Base-by-base conservation (phyloP, 2,888 invertebrate genomes). In the Nebria brevicollis region DNA sequence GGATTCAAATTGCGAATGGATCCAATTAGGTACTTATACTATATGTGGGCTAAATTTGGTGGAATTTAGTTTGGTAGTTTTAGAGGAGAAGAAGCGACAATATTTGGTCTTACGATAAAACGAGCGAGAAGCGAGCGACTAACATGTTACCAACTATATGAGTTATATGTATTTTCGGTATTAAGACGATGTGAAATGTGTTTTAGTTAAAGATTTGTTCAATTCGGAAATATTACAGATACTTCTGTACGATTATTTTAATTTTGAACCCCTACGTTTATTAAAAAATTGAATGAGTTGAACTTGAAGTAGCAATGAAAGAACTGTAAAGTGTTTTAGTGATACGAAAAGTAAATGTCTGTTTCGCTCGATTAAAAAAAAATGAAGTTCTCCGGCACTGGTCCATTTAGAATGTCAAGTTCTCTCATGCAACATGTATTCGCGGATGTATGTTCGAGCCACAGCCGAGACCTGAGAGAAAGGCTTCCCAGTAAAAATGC, bases 401-500 rank as follows among this genome's bases (percentile, higher is more conserved):
- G 68, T 26, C 70, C 68, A 77, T 77, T 54, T 34, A 77, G 77
- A 77, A 77, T 77, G 77, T 77, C 77, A 77, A 77, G 77, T 43
- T 68, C 77, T 68, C 43, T 41, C 64, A 25, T 70, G 66, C 76
- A 66, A 66, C 34, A n/a, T 15, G 42, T 26, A 66, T 76, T 76
- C 76, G 76, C 76, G 76, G 26, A 65, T 34, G 34, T 70, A 26
- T 25, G 70, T 70, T 11, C 68, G 68, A 68, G 25, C 8, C 54
- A 54, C 54, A 54, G 54, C 54, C 54, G 54, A 54, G 54, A 54
- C 54, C 54, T 54, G 34, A 77, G 77, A 77, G 77, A 77, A 77
- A 77, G 77, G 77, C 42, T 77, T 77, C 68, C 42, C 54, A 42
- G 20, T 77, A 77, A 77, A 77, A 77, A 77, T 77, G 77, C 77